Evolutionary conservation across 2,113 vertebrate genomes (phyloP).

Genomic region (Plotosus lineatus): DNA sequence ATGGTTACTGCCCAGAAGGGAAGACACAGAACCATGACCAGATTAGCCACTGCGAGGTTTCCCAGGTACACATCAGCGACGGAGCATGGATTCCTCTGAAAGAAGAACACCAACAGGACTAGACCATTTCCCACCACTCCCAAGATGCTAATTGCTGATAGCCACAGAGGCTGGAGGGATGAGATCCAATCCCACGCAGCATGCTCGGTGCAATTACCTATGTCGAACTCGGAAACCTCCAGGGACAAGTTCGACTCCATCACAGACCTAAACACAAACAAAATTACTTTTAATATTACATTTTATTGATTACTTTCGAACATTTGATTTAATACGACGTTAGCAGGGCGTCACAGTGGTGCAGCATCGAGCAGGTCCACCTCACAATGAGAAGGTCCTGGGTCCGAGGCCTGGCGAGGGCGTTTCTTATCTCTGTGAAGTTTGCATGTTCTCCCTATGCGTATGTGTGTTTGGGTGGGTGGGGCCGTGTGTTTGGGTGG

Average conservation of each 20-base stretch:
- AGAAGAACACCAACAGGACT: conserved; percentile 65
- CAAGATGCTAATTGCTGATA: conserved; percentile 59
- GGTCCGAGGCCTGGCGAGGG: too few relatives aligned
- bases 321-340: background rate
- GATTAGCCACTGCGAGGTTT: conserved; percentile 68
- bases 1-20: conserved; percentile 69
- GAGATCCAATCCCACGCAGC: conserved; percentile 61
- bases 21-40: conserved; percentile 65
- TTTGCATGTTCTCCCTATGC: too few relatives aligned
- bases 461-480: too few relatives aligned
- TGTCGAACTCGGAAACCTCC: conserved; percentile 6
- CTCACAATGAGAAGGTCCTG: too few relatives aligned
- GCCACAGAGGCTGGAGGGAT: conserved; percentile 60
- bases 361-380: too few relatives aligned
- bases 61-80: conserved; percentile 70
- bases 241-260: conserved; percentile 51
- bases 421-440: too few relatives aligned
- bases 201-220: conserved; percentile 52
- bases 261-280: background rate
- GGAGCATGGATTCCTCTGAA: conserved; percentile 60
- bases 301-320: background rate
- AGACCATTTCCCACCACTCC: conserved; percentile 66
- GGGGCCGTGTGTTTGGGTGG: too few relatives aligned
- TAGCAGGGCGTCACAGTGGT: too few relatives aligned
- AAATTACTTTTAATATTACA: background rate